Evolutionary conservation across 2,888 invertebrate genomes (phyloP).

Genomic region (Dryocosmus kuriphilus): DNA sequence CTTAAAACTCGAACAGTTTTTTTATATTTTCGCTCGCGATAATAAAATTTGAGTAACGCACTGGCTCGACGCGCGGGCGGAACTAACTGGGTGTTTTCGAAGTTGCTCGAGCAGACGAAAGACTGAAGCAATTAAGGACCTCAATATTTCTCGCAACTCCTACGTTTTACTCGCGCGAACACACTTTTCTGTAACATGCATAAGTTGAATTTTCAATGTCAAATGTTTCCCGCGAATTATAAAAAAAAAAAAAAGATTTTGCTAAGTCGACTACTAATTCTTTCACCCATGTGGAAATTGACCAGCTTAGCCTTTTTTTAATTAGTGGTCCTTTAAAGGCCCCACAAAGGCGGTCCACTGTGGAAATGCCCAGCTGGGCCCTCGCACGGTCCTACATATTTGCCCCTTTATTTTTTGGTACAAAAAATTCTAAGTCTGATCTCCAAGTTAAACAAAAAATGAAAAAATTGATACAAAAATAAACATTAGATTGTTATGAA

Average conservation of each 20-base stretch:
- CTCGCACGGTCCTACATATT: too few relatives aligned
- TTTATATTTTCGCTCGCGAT: conserved; percentile 44
- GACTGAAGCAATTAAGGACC: conserved; percentile 56
- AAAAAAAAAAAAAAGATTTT: background rate
- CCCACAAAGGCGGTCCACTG: too few relatives aligned
- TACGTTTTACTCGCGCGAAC: conserved; percentile 44
- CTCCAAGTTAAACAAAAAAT: too few relatives aligned
- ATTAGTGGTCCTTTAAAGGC: too few relatives aligned
- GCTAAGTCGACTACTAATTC: too few relatives aligned
- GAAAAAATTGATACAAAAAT: too few relatives aligned
- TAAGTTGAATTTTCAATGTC: background rate
- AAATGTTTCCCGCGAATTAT: background rate
- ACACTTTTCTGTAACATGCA: background rate
- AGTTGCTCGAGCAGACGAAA: conserved; percentile 54
- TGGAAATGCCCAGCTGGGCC: too few relatives aligned
- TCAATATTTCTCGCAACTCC: conserved; percentile 56
- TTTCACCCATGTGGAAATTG: too few relatives aligned
- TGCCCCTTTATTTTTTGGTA: too few relatives aligned
- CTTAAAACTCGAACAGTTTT: conserved; percentile 41
- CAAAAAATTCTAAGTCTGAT: too few relatives aligned
- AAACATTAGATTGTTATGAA: too few relatives aligned
- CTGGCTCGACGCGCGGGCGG: conserved; percentile 73
- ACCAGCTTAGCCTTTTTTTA: too few relatives aligned
- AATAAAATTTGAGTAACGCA: conserved; percentile 62
- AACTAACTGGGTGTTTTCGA: conserved; percentile 72